Evolutionary conservation across 2,113 vertebrate species (phyloP).

Genomic region (Laticauda colubrina): DNA sequence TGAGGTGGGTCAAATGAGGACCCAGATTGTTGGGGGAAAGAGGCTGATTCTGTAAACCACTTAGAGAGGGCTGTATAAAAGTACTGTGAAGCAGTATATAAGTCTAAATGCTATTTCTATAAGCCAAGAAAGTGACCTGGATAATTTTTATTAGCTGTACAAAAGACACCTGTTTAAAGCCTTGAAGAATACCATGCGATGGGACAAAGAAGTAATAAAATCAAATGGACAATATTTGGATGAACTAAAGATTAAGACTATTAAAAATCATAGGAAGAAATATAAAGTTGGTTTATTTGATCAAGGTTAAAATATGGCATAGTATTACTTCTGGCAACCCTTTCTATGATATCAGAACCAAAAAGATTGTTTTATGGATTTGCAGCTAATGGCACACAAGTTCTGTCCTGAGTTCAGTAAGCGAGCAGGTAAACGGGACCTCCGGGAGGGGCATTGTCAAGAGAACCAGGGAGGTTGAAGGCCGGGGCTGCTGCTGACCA

Average conservation of each 20-base stretch:
- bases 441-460: not conserved
- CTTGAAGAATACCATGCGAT: not conserved
- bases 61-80: no score
- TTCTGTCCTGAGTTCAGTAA: not conserved
- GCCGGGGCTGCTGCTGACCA: conserved; percentile 59
- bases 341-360: not conserved
- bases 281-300: not conserved
- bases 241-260: not conserved
- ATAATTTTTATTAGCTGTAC: not conserved
- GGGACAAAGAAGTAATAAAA: not conserved
- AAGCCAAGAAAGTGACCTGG: not conserved
- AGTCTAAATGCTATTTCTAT: no score
- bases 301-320: not conserved
- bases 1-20: no score
- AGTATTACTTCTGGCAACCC: not conserved
- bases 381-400: not conserved
- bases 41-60: no score
- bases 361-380: not conserved
- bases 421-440: not conserved
- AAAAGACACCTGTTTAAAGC: not conserved
- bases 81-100: no score
- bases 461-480: conserved; percentile 37
- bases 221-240: not conserved
- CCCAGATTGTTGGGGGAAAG: no score
- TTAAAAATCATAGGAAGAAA: not conserved